These are phyloP conservation scores for Acheta domesticus DNA, from an alignment of 2,888 invertebrate genomes.

Conservation along the genomic window DNA sequence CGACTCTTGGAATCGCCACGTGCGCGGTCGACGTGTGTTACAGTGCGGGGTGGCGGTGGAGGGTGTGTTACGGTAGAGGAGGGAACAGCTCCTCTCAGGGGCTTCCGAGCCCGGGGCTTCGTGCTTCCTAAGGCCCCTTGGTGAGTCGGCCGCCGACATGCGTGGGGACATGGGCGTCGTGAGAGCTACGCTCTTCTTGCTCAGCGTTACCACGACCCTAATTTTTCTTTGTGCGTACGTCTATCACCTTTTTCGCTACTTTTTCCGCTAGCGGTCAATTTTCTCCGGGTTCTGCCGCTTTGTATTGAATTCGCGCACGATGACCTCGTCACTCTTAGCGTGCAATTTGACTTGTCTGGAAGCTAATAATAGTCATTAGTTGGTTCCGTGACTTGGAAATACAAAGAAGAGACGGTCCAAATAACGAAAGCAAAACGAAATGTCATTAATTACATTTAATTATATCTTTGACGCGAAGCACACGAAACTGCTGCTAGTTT, in stretches of 20 bases:
- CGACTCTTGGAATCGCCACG: not conserved
- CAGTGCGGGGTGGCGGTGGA: not conserved
- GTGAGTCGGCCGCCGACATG: not conserved
- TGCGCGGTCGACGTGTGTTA: not conserved
- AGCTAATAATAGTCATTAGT: not conserved
- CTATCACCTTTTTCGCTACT: not conserved
- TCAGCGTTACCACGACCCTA: not conserved
- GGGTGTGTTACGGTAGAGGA: too few relatives aligned
- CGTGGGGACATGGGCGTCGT: not conserved
- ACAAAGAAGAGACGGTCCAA: not conserved
- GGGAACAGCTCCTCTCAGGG: not conserved
- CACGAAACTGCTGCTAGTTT: not conserved
- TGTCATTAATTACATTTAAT: not conserved
- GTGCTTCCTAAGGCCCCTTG: not conserved
- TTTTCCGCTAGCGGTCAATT: not conserved
- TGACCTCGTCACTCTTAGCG: too few relatives aligned
- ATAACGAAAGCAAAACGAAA: not conserved
- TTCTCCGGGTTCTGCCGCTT: too few relatives aligned
- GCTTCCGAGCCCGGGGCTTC: not conserved
- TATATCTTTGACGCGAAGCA: not conserved
- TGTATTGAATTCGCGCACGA: too few relatives aligned
- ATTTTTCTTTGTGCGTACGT: not conserved
- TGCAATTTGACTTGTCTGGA: too few relatives aligned
- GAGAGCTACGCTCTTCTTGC: not conserved
- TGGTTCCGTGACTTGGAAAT: conserved; percentile 1